Percentiles rank a stretch among this genome's conserved stretches.
phyloP scores from a whole-genome alignment of 2,797 vertebrate genomes.

The Poeciliopsis gracilis region DNA sequence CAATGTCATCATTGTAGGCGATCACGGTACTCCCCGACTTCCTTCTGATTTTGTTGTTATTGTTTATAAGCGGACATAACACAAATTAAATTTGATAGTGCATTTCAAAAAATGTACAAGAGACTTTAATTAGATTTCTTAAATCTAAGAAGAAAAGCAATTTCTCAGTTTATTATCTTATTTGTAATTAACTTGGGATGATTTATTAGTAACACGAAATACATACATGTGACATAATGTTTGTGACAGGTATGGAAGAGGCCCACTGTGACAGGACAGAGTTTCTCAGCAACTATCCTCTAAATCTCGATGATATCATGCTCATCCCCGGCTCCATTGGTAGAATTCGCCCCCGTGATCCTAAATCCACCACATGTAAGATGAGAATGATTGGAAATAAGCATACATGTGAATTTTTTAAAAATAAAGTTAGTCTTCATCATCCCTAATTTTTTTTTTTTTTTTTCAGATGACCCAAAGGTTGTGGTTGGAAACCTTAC shows the following conservation, averaged over 20 bases:
- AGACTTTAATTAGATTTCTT: background rate
- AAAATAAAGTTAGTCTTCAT: background rate
- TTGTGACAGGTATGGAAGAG: conserved; percentile 93
- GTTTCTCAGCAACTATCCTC: conserved; percentile 91
- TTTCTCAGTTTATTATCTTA: background rate
- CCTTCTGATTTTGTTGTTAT: background rate
- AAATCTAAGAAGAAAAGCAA: background rate
- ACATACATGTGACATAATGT: background rate
- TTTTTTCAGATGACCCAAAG: conserved; percentile 89
- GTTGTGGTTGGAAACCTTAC: conserved; percentile 93
- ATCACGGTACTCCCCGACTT: conserved; percentile 86
- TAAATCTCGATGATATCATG: conserved; percentile 89
- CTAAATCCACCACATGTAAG: conserved; percentile 88
- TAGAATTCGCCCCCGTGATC: conserved; percentile 87
- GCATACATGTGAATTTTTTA: fast-evolving
- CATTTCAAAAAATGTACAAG: background rate
- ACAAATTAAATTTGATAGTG: background rate
- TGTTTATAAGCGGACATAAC: background rate
- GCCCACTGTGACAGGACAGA: conserved; percentile 92
- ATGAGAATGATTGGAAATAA: fast-evolving
- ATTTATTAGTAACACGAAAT: background rate
- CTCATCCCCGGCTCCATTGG: conserved; percentile 93
- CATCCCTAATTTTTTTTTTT: background rate
- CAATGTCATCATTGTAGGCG: conserved; percentile 95
- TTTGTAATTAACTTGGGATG: background rate